A percentile compares a stretch with the other conserved stretches of the same genome.
These are phyloP conservation scores for Philotrypesis tridentata DNA, from an alignment of 1,140 invertebrate genomes.

Conservation along the genomic window DNA sequence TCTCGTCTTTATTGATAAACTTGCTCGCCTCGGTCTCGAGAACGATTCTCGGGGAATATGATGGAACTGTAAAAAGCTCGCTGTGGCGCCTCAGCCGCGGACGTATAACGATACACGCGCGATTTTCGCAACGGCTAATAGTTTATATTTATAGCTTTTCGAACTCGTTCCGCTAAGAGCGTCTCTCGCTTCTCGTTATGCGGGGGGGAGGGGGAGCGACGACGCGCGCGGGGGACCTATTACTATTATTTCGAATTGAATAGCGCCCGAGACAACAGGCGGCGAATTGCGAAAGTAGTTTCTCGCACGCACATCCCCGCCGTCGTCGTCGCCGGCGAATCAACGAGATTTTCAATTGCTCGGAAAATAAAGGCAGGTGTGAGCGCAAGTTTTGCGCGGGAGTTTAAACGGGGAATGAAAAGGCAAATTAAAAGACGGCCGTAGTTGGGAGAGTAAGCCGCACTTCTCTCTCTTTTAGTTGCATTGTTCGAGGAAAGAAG, in stretches of 20 bases:
- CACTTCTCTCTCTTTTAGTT: background rate
- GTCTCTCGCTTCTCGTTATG: background rate
- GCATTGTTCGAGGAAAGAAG: background rate
- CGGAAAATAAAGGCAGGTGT: constrained; percentile 1
- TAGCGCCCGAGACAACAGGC: too few species aligned
- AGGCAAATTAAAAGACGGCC: constrained; percentile 16
- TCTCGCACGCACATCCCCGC: background rate
- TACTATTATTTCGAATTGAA: background rate
- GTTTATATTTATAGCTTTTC: background rate
- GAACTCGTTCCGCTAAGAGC: background rate
- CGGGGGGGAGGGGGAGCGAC: too few species aligned
- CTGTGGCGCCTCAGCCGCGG: background rate
- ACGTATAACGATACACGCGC: too few species aligned
- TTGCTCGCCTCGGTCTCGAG: background rate
- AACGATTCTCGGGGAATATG: constrained; percentile 39
- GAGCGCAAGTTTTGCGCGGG: constrained; percentile 9
- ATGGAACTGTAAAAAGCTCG: constrained; percentile 29
- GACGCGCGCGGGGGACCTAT: background rate
- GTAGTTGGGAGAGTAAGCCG: constrained; percentile 9
- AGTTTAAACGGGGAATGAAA: constrained; percentile 22
- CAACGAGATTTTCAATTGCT: background rate
- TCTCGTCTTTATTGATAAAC: constrained; percentile 43
- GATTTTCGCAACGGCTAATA: background rate
- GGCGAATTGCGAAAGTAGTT: background rate
- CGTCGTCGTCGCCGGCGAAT: too few species aligned